Conservation (phyloP, 2,797 vertebrate species). For the Melanitta fusca region DNA sequence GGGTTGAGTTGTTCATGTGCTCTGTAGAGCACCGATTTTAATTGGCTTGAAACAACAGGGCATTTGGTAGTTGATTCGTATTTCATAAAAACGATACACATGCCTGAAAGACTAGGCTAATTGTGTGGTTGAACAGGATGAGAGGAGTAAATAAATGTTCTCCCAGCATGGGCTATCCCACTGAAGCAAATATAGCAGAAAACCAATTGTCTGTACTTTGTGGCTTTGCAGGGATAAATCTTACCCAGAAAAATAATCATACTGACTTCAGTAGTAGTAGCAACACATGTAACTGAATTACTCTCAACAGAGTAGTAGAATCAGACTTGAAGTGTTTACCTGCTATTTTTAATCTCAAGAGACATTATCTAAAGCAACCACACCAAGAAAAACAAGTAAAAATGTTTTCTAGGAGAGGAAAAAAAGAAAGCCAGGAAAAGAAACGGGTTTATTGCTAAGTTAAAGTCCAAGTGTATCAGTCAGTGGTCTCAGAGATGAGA, state of each 20-base stretch:
- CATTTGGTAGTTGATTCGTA: not conserved
- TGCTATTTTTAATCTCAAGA: not conserved
- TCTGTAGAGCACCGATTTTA: not conserved
- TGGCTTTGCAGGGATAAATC: not conserved
- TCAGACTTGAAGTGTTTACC: not conserved
- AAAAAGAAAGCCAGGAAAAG: not conserved
- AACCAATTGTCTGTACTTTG: not conserved
- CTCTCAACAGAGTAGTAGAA: not conserved
- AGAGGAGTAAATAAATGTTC: constrained; percentile 1
- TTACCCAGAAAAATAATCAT: not conserved
- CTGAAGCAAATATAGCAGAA: not conserved
- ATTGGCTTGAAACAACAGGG: constrained; percentile 4
- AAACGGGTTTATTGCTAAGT: not conserved
- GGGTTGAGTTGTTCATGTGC: not conserved
- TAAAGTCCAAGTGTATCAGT: not conserved
- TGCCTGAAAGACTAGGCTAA: not conserved
- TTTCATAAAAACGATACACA: constrained; percentile 8
- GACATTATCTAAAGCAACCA: not conserved
- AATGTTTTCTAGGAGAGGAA: not conserved
- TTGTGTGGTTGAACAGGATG: not conserved
- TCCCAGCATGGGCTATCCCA: not conserved
- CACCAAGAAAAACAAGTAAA: not conserved
- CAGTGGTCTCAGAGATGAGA: not conserved
- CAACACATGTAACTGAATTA: not conserved
- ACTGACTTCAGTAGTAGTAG: not conserved